A percentile compares a stretch with the other conserved stretches of the same genome.
These are phyloP conservation scores for Ormyrus rosae DNA, from an alignment of 2,888 invertebrate genomes.

Conservation along the genomic window DNA sequence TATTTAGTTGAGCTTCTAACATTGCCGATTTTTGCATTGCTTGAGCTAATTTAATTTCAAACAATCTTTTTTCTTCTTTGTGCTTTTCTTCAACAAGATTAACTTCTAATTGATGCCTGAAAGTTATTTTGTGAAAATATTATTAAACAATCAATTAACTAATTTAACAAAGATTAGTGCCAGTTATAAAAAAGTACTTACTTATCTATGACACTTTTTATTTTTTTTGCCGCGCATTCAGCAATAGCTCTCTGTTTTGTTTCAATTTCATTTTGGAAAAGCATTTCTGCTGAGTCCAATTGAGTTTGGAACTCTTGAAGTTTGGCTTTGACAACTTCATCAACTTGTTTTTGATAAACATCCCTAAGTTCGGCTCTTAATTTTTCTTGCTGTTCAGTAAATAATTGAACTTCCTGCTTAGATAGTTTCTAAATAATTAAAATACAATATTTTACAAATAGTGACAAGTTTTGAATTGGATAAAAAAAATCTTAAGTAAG, in stretches of 20 bases:
- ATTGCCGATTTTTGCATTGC: conserved; percentile 82
- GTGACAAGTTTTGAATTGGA: neutral
- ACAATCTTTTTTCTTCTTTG: conserved; percentile 85
- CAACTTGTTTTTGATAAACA: conserved; percentile 89
- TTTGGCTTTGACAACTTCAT: conserved; percentile 86
- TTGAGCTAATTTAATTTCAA: conserved; percentile 83
- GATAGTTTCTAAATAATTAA: conserved; percentile 73
- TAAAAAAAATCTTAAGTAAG: conserved; percentile 17
- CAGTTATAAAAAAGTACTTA: conserved; percentile 62
- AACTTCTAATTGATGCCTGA: conserved; percentile 85
- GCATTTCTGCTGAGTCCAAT: conserved; percentile 83
- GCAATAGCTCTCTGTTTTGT: conserved; percentile 82
- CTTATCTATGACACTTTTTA: conserved; percentile 84
- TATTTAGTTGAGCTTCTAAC: conserved; percentile 79
- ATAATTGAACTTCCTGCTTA: conserved; percentile 70
- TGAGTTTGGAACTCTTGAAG: conserved; percentile 87
- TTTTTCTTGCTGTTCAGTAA: conserved; percentile 79
- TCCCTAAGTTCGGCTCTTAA: conserved; percentile 83
- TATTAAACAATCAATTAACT: neutral
- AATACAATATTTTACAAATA: conserved; percentile 29
- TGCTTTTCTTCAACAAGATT: conserved; percentile 87
- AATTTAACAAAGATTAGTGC: too few species aligned
- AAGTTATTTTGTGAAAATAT: conserved; percentile 45
- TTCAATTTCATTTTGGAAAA: conserved; percentile 81
- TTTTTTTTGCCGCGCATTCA: conserved; percentile 84